A percentile compares a stretch with the other conserved stretches of the same genome.
Conservation (phyloP, 1,140 invertebrate species). For the Drosophila ironensis region DNA sequence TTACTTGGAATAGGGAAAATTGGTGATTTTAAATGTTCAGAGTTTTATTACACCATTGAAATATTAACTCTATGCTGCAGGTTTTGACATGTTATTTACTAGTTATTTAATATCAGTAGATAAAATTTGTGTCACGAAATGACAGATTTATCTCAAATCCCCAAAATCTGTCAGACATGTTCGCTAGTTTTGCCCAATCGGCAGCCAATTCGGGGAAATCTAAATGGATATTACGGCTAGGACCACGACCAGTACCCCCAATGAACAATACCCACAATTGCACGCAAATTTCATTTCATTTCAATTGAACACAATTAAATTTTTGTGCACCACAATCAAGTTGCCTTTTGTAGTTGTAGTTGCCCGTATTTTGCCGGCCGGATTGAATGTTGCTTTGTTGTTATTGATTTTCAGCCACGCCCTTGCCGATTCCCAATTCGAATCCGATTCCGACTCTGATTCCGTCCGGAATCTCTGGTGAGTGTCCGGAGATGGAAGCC, state of each 20-base stretch:
- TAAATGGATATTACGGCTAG: conserved; percentile 10
- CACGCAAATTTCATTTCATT: conserved; percentile 49
- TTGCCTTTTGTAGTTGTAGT: conserved; percentile 43
- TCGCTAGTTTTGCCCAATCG: background rate
- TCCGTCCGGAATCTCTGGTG: no score
- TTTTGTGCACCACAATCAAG: conserved; percentile 55
- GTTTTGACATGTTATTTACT: no score
- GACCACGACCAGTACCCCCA: background rate
- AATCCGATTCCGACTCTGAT: no score
- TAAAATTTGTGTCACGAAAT: no score
- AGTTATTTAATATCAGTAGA: no score
- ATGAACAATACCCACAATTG: conserved; percentile 26
- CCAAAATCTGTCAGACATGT: no score
- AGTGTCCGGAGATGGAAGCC: background rate
- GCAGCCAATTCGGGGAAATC: conserved; percentile 7
- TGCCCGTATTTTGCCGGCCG: conserved; percentile 22
- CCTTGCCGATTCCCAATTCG: no score
- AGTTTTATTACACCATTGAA: no score
- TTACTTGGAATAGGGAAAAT: no score
- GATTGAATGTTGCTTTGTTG: conserved; percentile 19
- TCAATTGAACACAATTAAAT: conserved; percentile 66
- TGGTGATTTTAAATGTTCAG: no score
- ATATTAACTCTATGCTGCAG: background rate
- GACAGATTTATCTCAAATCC: no score
- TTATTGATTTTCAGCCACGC: conserved; percentile 51